Conservation (phyloP, 2,113 vertebrate species). For the Otocyon megalotis region DNA sequence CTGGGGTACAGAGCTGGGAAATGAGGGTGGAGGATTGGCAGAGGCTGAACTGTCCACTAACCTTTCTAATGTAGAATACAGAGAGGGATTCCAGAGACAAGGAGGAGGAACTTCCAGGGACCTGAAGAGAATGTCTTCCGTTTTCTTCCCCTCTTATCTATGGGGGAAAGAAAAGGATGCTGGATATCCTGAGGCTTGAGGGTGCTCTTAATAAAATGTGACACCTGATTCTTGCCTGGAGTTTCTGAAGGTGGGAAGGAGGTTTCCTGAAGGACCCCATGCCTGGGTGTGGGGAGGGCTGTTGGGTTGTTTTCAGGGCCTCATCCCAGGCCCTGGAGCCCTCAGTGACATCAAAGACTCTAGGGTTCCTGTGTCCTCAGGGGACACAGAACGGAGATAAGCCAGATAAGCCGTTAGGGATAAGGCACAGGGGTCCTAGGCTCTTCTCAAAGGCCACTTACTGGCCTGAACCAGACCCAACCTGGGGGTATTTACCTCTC, state of each 20-base stretch:
- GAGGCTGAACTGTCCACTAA: neutral
- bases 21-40: neutral
- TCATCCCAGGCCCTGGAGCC: neutral
- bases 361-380: neutral
- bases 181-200: neutral
- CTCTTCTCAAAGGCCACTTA: too few species aligned
- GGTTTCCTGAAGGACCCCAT: neutral
- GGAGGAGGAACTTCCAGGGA: neutral
- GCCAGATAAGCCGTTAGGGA: too few species aligned
- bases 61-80: neutral
- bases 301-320: neutral
- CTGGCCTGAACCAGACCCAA: neutral
- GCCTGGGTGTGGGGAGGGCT: neutral
- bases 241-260: neutral
- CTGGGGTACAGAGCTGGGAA: neutral
- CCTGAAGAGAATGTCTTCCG: neutral
- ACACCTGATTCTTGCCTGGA: neutral
- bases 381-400: neutral
- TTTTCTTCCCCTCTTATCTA: neutral
- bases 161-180: neutral
- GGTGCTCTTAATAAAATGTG: neutral
- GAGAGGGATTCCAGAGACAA: neutral
- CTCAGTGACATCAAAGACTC: neutral
- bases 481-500: neutral
- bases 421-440: neutral